These are phyloP conservation scores for Myxocyprinus asiaticus DNA, from an alignment of 2,113 vertebrate genomes.

Conservation along the genomic window DNA sequence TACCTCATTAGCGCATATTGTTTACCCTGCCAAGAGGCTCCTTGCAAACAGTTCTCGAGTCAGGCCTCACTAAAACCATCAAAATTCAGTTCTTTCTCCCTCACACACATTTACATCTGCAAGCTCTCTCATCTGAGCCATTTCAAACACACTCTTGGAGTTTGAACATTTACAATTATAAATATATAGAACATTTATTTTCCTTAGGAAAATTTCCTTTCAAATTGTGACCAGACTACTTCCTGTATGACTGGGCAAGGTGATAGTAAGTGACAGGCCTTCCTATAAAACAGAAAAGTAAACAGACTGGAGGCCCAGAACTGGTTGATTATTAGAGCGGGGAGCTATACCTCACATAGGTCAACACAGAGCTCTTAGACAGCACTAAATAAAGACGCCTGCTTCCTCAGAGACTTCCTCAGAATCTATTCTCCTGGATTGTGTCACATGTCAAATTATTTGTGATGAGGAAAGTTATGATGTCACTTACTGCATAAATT, in stretches of 20 bases:
- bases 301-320: constrained; percentile 8
- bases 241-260: neutral
- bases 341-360: neutral
- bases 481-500: neutral
- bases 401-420: neutral
- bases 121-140: too few relatives aligned
- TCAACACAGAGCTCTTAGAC: neutral
- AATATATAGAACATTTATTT: neutral
- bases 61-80: constrained; percentile 1
- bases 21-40: constrained; percentile 14
- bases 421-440: constrained; percentile 8
- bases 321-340: neutral
- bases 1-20: constrained; percentile 32
- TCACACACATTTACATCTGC: neutral
- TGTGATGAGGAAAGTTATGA: constrained; percentile 15
- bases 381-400: constrained; percentile 18
- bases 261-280: constrained; percentile 3
- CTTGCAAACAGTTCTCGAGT: neutral
- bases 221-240: too few relatives aligned
- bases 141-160: too few relatives aligned
- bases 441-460: constrained; percentile 29
- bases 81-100: neutral
- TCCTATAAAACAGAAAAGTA: neutral
- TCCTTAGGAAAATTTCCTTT: too few relatives aligned
- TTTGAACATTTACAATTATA: constrained; percentile 10